These are phyloP conservation scores for Nixonia krombeini DNA, from an alignment of 1,140 invertebrate genomes.

Conservation along the genomic window DNA sequence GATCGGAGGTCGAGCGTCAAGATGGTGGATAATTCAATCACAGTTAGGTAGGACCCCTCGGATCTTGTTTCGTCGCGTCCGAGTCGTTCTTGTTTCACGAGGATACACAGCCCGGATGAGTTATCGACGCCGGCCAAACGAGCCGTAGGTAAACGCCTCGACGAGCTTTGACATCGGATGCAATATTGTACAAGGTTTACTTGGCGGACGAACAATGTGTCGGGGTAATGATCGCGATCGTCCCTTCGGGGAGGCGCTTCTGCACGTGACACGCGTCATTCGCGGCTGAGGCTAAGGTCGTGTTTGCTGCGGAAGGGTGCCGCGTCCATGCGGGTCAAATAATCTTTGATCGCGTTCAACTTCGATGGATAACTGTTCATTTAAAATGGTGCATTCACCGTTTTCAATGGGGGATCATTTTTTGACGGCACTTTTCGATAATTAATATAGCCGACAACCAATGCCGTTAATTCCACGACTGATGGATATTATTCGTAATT, in stretches of 20 bases:
- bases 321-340: constrained; percentile 8
- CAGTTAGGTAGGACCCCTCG: constrained; percentile 40
- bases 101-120: constrained; percentile 43
- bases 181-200: constrained; percentile 54
- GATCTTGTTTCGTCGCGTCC: constrained; percentile 20
- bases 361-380: constrained; percentile 18
- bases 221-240: constrained; percentile 55
- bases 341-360: constrained; percentile 27
- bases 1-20: constrained; percentile 48
- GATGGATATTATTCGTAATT: no score
- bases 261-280: constrained; percentile 36
- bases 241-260: constrained; percentile 35
- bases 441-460: no score
- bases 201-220: constrained; percentile 49
- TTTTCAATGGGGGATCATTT: no score
- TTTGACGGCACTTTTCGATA: no score
- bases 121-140: constrained; percentile 59
- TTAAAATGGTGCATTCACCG: constrained; percentile 24
- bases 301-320: constrained; percentile 21
- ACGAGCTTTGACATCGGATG: constrained; percentile 58
- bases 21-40: constrained; percentile 66
- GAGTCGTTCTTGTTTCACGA: constrained; percentile 29
- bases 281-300: constrained; percentile 21
- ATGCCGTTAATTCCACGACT: no score
- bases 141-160: constrained; percentile 43